phyloP scores from a whole-genome alignment of 1,140 invertebrate species.

The Elymnias hypermnestra region DNA sequence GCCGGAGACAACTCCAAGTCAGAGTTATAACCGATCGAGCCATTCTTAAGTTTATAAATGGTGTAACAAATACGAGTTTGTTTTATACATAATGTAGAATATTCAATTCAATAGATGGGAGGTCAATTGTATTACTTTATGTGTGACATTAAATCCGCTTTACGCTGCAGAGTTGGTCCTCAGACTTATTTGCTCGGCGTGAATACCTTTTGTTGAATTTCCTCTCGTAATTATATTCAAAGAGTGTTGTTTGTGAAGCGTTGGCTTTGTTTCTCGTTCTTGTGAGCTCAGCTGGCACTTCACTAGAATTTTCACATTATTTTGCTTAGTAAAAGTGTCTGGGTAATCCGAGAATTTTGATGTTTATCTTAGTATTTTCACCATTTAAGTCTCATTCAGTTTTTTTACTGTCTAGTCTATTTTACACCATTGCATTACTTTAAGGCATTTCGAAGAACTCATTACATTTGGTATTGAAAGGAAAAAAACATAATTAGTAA shows the following conservation, averaged over 20 bases:
- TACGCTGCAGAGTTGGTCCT: neutral
- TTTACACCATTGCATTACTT: too few relatives aligned
- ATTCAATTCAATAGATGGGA: too few relatives aligned
- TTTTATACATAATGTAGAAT: too few relatives aligned
- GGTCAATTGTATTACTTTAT: too few relatives aligned
- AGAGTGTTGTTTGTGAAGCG: conserved; percentile 13
- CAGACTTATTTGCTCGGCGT: conserved; percentile 6
- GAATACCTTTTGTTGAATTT: conserved; percentile 15
- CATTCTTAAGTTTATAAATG: too few relatives aligned
- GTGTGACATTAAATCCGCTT: neutral
- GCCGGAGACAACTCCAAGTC: too few relatives aligned
- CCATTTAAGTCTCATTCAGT: neutral
- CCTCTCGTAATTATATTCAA: conserved; percentile 17
- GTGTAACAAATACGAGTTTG: neutral
- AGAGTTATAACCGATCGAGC: too few relatives aligned
- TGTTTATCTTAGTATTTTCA: neutral
- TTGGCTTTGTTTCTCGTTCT: conserved; percentile 17
- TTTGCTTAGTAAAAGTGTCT: neutral
- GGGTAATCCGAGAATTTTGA: neutral
- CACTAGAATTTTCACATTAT: conserved; percentile 3
- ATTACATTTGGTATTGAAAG: too few relatives aligned
- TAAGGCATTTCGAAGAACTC: too few relatives aligned
- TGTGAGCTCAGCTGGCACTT: conserved; percentile 7
- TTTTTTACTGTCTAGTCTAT: neutral
- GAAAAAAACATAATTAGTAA: too few relatives aligned